Conservation (phyloP, 2,113 vertebrate genomes). For the Pogona vitticeps region DNA sequence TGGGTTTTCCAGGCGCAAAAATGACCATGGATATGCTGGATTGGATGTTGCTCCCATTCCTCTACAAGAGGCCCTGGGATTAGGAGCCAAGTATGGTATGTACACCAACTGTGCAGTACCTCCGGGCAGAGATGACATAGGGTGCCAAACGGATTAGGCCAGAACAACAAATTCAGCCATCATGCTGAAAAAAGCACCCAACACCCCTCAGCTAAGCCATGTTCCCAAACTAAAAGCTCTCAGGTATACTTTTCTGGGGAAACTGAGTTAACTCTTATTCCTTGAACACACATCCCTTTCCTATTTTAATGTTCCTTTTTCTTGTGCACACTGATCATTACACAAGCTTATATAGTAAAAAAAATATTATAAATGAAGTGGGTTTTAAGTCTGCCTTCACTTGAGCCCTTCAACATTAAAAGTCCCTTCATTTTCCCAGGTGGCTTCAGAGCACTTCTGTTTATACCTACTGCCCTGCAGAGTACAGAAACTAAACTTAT, state of each 20-base stretch:
- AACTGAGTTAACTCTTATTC: not conserved
- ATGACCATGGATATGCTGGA: not conserved
- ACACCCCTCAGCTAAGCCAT: not conserved
- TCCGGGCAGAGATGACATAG: not conserved
- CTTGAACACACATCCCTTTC: not conserved
- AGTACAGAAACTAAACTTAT: not conserved
- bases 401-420: not conserved
- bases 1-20: too few relatives aligned
- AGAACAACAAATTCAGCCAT: not conserved
- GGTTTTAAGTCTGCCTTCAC: not conserved
- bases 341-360: not conserved
- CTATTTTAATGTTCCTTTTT: not conserved
- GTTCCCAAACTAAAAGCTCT: not conserved
- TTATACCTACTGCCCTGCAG: not conserved
- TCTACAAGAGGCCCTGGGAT: not conserved
- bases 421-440: not conserved
- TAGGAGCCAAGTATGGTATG: not conserved
- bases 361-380: not conserved
- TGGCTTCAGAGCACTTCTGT: not conserved
- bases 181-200: not conserved
- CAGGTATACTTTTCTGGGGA: not conserved
- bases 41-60: not conserved
- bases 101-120: not conserved
- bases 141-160: not conserved
- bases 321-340: not conserved